Base-by-base conservation (phyloP, 2,113 vertebrate species). In the Tor tambroides region DNA sequence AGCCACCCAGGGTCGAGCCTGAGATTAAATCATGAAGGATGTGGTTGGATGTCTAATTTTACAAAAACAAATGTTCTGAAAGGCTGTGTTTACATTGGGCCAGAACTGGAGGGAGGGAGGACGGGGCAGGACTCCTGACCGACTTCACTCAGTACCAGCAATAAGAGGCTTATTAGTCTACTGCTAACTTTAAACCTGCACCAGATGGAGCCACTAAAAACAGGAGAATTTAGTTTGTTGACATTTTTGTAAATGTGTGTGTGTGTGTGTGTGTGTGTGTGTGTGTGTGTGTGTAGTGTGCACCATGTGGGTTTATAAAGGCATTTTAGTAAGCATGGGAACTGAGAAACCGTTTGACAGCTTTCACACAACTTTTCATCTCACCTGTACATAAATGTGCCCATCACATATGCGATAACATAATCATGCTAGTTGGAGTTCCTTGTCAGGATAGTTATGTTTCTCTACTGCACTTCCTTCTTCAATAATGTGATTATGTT, bases 11-110 rank as follows among this genome's bases (percentile, higher is more conserved):
- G 85, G 87, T 71, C 80, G 82, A 83, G 80, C 38, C 84, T 88
- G 82, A 88, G 87, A 88, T 88, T 88, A 88, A 83, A 86, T 88
- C 87, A 86, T 21, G 84, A 88, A 86, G 87, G 87, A 88, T 86
- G 87, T 88, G 87, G 87, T 88, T 74, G 84, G 65, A 86, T 80
- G 82, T 88, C 71, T 88, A 88, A 88, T 88, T 88, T 88, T 88
- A 88, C 79, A 83, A 86, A 88, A 88, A 88, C 87, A 88, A 85
- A 86, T 86, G 75, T 80, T 88, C 87, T 88, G 79, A 86, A 83
- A 83, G 84, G 61, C 87, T 83, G 61, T 86, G 84, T 86, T 88
- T 88, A 86, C 87, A 79, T 56, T 86, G 74, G 87, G 72, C 78
- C 51, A 54, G 23, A 56, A 51, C 72, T 61, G 19, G 54, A 51